Conservation (phyloP, 2,797 vertebrate genomes). For the Coreius guichenoti region DNA sequence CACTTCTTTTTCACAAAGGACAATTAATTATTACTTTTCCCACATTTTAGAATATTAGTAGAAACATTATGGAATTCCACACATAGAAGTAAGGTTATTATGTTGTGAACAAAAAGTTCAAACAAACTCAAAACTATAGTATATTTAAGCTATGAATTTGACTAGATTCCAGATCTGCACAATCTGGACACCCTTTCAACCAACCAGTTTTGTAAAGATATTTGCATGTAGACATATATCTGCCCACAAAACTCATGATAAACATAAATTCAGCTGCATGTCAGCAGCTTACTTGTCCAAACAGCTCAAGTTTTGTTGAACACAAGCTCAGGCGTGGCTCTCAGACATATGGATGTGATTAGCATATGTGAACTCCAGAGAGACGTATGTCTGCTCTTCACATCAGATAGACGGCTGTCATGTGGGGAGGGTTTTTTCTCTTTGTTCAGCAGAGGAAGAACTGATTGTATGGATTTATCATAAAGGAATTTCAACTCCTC, state of each 20-base stretch:
- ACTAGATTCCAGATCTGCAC: background rate
- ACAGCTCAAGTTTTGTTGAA: constrained; percentile 1
- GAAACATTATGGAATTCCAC: background rate
- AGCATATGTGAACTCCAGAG: constrained; percentile 61
- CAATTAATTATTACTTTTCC: background rate
- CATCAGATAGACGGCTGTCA: constrained; percentile 27
- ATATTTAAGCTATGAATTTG: background rate
- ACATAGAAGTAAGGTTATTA: background rate
- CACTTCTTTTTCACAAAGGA: background rate
- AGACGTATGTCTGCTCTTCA: background rate
- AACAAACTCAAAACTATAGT: background rate
- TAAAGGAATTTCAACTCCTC: constrained; percentile 20
- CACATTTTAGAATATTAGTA: background rate
- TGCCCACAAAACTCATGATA: background rate
- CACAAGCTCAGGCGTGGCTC: constrained; percentile 51
- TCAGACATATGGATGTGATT: constrained; percentile 74
- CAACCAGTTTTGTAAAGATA: background rate
- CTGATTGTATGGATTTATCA: constrained; percentile 37
- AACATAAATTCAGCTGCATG: background rate
- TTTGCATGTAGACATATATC: background rate
- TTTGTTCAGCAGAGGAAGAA: constrained; percentile 43
- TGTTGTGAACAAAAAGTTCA: background rate
- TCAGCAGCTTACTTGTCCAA: constrained; percentile 9
- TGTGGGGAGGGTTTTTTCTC: background rate
- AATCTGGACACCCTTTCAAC: background rate